phyloP scores from a whole-genome alignment of 2,888 invertebrate species.

The Osmoderma eremita region DNA sequence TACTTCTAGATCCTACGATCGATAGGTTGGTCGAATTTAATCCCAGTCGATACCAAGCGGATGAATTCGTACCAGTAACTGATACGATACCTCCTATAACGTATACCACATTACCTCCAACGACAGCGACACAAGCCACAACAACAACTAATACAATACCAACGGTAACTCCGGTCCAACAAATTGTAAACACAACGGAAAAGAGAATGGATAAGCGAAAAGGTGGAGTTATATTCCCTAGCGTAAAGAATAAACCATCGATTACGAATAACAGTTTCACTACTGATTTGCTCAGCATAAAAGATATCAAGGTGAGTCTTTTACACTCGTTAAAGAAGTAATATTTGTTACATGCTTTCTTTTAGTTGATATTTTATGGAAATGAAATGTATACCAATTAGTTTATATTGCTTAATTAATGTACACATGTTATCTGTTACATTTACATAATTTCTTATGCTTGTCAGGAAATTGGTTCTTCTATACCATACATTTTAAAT shows the following conservation, averaged over 20 bases:
- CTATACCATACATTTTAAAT: conserved; percentile 12
- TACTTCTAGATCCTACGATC: conserved; percentile 80
- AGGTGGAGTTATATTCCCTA: conserved; percentile 89
- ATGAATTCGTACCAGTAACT: conserved; percentile 55
- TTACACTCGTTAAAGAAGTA: no score
- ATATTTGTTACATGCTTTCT: no score
- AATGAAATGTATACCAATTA: not conserved
- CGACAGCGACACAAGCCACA: conserved; percentile 54
- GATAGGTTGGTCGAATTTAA: conserved; percentile 83
- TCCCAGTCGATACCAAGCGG: conserved; percentile 70
- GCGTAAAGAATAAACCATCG: conserved; percentile 89
- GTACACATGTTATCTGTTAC: conserved; percentile 22
- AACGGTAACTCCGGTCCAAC: conserved; percentile 50
- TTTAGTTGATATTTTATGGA: not conserved
- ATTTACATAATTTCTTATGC: conserved; percentile 14
- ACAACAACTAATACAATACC: conserved; percentile 45
- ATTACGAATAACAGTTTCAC: conserved; percentile 81
- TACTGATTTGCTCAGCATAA: conserved; percentile 76
- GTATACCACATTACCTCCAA: conserved; percentile 62
- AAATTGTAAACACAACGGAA: conserved; percentile 59
- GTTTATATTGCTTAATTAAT: conserved; percentile 7
- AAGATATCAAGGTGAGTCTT: conserved; percentile 82
- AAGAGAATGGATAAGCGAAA: conserved; percentile 70
- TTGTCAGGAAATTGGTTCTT: conserved; percentile 13
- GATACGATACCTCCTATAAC: conserved; percentile 57